A percentile compares a stretch with the other conserved stretches of the same genome.
These are phyloP conservation scores for Bos indicus DNA, from an alignment of 2,113 vertebrate species.

Conservation along the genomic window DNA sequence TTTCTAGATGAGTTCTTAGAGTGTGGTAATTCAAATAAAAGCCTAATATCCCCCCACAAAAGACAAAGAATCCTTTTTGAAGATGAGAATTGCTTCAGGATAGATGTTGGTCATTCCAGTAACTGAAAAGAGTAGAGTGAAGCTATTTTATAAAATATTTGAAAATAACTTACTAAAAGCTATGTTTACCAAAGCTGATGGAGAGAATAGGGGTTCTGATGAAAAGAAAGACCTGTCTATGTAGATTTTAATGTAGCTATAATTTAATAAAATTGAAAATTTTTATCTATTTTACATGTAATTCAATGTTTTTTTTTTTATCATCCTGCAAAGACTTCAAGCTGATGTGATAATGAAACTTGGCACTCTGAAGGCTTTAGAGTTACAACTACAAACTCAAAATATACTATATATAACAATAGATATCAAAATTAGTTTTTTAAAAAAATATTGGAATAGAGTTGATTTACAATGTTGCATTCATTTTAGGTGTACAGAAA, in stretches of 20 bases:
- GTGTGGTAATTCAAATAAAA: neutral
- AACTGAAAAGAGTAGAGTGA: conserved; percentile 15
- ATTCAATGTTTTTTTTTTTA: neutral
- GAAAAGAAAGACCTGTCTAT: neutral
- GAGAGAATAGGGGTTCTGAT: neutral
- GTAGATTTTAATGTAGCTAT: neutral
- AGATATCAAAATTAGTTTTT: neutral
- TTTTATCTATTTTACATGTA: neutral
- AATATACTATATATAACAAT: neutral
- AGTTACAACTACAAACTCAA: neutral
- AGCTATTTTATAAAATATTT: neutral
- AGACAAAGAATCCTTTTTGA: neutral
- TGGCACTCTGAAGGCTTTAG: neutral
- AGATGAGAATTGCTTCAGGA: conserved; percentile 17
- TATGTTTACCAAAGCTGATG: neutral
- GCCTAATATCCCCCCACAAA: neutral
- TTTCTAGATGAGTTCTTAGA: neutral
- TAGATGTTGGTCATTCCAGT: neutral
- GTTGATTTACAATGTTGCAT: neutral
- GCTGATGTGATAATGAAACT: neutral
- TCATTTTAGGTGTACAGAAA: neutral
- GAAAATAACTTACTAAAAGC: neutral
- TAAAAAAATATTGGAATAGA: neutral
- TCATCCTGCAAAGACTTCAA: neutral
- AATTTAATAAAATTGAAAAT: conserved; percentile 4